Evolutionary conservation across 1,140 invertebrate species (phyloP), one percentile per base, ranked within the genome.

Genomic region (Heliothis virescens): DNA sequence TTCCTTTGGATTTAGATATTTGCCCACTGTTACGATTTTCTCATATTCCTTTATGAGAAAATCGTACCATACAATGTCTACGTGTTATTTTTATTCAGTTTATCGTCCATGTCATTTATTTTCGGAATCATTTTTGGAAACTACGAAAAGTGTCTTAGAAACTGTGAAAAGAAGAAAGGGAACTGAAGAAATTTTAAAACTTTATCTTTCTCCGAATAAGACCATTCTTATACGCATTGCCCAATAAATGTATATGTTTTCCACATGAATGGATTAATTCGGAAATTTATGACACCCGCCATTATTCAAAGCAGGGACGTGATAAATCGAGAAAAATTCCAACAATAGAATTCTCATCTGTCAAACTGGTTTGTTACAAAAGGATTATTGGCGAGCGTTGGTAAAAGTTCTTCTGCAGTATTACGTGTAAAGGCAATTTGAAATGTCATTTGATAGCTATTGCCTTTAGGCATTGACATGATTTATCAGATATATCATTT

Each of bases 291-390:
- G 16, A 18, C 57, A 60, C 55, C 4, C 29, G 2, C 57, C 57
- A 50, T 74, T 74, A 74, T 74, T 57, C 69, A 72, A 53, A 72
- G 26, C 69, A 16, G 69, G 34, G 62, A 55, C 26, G 69, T 72
- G 69, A 74, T 67, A 69, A 80, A 74, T 53, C 59, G 57, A 74
- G 55, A 48, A 80, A 81, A 84, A 79, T 74, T 71, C 53, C 71
- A 79, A 83, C 80, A 83, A 82, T 80, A 82, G 80, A 87, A 83
- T 87, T 62, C 78, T 76, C 84, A 84, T 87, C 83, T 83, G 83
- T 86, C 83, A 86, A 83, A 83, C 82, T 76, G 81, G 72, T 85
- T 87, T 84, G 87, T 86, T 86, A 88, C 84, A 83, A 79, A 83
- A 77, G 85, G 85, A 88, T 88, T 88, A 88, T 85, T 84, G 85